phyloP scores from a whole-genome alignment of 2,113 vertebrate genomes.

The Pelvicachromis taeniatus region DNA sequence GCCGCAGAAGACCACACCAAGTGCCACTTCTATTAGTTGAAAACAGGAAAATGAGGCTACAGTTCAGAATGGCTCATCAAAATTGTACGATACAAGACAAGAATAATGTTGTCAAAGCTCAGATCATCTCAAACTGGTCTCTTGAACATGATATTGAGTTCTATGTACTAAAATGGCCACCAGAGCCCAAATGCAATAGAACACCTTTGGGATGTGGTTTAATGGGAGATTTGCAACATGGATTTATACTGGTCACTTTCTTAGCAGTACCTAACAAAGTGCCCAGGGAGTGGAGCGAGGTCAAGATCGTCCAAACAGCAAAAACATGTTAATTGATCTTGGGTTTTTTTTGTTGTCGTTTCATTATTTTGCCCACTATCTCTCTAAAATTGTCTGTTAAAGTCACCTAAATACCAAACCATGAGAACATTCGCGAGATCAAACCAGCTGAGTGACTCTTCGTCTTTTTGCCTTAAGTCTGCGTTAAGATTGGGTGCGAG shows the following conservation, averaged over 20 bases:
- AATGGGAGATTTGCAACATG: background rate
- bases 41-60: background rate
- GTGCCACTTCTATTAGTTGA: background rate
- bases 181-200: background rate
- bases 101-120: background rate
- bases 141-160: background rate
- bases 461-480: slow-evolving; percentile 1
- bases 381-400: background rate
- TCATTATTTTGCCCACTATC: background rate
- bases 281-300: background rate
- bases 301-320: background rate
- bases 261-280: background rate
- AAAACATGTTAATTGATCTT: background rate
- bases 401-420: background rate
- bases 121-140: background rate
- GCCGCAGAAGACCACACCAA: background rate
- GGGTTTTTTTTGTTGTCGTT: background rate
- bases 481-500: background rate
- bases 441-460: background rate
- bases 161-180: background rate
- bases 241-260: background rate
- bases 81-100: no score
- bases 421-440: background rate
- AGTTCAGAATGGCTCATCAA: background rate
- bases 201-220: background rate